Conservation (phyloP, 2,888 invertebrate species). For the Gnatocerus cornutus region DNA sequence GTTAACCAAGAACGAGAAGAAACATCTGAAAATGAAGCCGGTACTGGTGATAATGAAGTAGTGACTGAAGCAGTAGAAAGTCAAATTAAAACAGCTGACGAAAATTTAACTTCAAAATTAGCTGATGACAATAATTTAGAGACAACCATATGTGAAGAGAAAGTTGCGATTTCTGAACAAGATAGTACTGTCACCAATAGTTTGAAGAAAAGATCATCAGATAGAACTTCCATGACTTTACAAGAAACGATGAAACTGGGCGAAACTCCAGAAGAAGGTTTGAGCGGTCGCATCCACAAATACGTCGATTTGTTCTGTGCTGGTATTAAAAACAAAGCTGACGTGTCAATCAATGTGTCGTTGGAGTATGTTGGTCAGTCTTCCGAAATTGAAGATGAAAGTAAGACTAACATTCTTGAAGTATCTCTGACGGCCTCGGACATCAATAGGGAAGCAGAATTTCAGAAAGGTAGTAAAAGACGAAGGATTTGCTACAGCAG, state of each 20-base stretch:
- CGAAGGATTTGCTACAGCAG: conserved; percentile 14
- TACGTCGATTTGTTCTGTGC: conserved; percentile 28
- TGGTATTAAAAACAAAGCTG: conserved; percentile 10
- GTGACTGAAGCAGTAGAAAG: too few species aligned
- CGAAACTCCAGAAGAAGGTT: conserved; percentile 6
- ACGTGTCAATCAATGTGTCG: conserved; percentile 26
- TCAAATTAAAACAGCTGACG: too few species aligned
- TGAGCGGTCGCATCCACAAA: conserved; percentile 27
- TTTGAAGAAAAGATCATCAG: background rate
- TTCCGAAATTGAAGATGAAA: conserved; percentile 13
- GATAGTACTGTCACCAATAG: background rate
- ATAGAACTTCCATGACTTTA: conserved; percentile 9
- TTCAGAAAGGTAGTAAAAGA: conserved; percentile 23
- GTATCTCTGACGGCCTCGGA: conserved; percentile 10
- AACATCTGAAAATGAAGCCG: too few species aligned
- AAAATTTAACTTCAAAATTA: too few species aligned
- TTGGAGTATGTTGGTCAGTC: conserved; percentile 13
- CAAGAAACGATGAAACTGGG: conserved; percentile 25
- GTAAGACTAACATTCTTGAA: background rate
- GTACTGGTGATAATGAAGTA: too few species aligned
- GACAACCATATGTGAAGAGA: background rate
- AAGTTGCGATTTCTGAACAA: background rate
- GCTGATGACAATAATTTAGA: too few species aligned
- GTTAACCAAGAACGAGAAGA: too few species aligned
- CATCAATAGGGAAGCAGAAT: background rate